These are phyloP conservation scores for Goniozus legneri DNA, from an alignment of 1,140 invertebrate genomes.

Conservation along the genomic window DNA sequence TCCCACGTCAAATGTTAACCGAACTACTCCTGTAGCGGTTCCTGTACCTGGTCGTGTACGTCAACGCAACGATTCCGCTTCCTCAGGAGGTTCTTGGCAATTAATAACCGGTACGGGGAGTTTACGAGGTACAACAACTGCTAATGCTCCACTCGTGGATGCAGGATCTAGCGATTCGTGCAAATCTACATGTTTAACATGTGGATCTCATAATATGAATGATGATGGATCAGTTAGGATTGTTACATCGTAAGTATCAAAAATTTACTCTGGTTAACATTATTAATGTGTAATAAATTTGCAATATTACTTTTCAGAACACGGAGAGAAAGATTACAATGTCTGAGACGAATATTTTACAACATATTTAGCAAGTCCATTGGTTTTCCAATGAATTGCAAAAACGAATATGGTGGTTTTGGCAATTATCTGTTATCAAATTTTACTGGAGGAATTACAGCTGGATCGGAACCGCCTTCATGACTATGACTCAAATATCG, in stretches of 20 bases:
- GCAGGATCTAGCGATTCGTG: constrained; percentile 32
- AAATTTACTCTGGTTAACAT: constrained; percentile 4
- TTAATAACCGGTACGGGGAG: constrained; percentile 67
- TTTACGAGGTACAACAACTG: constrained; percentile 57
- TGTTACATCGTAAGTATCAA: neutral
- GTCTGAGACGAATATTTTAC: constrained; percentile 57
- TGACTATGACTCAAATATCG: constrained; percentile 47
- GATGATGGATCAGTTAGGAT: neutral
- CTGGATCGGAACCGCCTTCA: no score
- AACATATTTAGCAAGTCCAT: constrained; percentile 56
- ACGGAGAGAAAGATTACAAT: constrained; percentile 58
- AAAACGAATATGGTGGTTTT: constrained; percentile 52
- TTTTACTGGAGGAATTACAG: no score
- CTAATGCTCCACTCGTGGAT: constrained; percentile 50
- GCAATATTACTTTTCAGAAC: constrained; percentile 33
- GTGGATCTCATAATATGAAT: neutral
- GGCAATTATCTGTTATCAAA: constrained; percentile 57
- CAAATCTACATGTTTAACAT: constrained; percentile 42
- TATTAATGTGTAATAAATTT: neutral
- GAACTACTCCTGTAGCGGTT: constrained; percentile 62
- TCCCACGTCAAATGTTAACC: constrained; percentile 45
- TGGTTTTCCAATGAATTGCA: constrained; percentile 56
- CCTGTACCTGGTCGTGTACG: constrained; percentile 50
- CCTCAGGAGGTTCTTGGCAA: constrained; percentile 64
- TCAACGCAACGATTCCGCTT: constrained; percentile 60